A percentile compares a stretch with the other conserved stretches of the same genome.
Evolutionary conservation across 2,113 vertebrate species (phyloP).

Genomic region (Pachyramphus minor): DNA sequence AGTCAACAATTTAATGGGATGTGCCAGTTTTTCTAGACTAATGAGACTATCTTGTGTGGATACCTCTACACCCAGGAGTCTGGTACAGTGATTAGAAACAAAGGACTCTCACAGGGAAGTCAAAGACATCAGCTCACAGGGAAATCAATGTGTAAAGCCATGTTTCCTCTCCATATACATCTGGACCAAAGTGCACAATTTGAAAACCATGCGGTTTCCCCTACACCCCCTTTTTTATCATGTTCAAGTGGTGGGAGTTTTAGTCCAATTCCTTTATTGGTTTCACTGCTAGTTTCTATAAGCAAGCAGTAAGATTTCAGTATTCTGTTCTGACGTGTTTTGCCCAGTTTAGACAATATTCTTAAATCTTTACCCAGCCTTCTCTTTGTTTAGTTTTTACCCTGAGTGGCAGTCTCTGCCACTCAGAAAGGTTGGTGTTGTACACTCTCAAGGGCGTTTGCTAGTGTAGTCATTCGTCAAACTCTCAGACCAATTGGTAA

Average conservation of each 20-base stretch:
- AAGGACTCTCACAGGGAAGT: background rate
- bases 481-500: background rate
- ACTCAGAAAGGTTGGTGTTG: background rate
- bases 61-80: background rate
- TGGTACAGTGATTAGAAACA: background rate
- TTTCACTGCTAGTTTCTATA: background rate
- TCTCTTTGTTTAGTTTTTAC: background rate
- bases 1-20: background rate
- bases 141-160: background rate
- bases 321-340: background rate
- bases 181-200: background rate
- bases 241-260: background rate
- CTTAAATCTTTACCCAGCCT: background rate
- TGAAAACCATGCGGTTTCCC: background rate
- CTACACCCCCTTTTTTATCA: background rate
- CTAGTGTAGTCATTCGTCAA: conserved; percentile 7
- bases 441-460: background rate
- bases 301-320: background rate
- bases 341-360: background rate
- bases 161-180: background rate
- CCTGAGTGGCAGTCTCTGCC: background rate
- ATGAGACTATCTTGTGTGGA: background rate
- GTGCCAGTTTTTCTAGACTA: background rate
- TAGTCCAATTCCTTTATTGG: background rate
- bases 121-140: background rate